Evolutionary conservation across 2,113 vertebrate genomes (phyloP), one percentile per base, ranked within the genome.

Genomic region (Poecilia latipinna): DNA sequence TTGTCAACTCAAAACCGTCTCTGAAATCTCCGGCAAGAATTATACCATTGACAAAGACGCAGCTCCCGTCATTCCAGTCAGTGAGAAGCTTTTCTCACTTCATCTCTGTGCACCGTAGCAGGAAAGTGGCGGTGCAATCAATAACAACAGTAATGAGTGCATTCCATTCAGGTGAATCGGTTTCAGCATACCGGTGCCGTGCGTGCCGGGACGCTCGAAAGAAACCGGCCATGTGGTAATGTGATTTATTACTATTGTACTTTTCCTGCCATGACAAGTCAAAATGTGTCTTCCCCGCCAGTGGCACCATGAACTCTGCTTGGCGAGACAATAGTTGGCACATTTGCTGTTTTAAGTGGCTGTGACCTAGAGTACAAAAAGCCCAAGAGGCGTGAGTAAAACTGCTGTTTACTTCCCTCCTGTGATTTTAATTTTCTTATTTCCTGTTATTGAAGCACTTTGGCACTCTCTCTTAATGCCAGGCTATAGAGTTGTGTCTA

Each of bases 401-500:
- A 29, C 60, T 26, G 35, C 74, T 31, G 33, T 83, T 77, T 51
- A 68, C 72, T 77, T 32, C 60, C 67, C 31, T 73, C 22, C 19
- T n/a, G 2, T 48, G 63, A 26, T 44, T 74, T 82, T 65, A 75
- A 65, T 80, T 80, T 61, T 63, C 39, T 84, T 57, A 78, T 62
- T 68, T 78, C 66, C 60, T 78, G 75, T 48, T 57, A 39, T n/a
- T 51, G 51, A 73, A 31, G 24, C 60, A 61, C 33, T 78, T 35
- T 24, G 3, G 12, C 26, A 11, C 26, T 74, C 48, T 79, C 63
- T 77, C 71, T 54, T 44, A 60, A 62, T 65, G 35, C 68, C 37
- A 62, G 39, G 70, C 77, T 63, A 68, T 61, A 69, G 65, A 64
- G 32, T 74, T 89, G 61, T 83, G 80, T 65, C 75, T 90, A 85